Base-by-base conservation (phyloP, 2,888 invertebrate genomes). In the Agriotes lineatus region DNA sequence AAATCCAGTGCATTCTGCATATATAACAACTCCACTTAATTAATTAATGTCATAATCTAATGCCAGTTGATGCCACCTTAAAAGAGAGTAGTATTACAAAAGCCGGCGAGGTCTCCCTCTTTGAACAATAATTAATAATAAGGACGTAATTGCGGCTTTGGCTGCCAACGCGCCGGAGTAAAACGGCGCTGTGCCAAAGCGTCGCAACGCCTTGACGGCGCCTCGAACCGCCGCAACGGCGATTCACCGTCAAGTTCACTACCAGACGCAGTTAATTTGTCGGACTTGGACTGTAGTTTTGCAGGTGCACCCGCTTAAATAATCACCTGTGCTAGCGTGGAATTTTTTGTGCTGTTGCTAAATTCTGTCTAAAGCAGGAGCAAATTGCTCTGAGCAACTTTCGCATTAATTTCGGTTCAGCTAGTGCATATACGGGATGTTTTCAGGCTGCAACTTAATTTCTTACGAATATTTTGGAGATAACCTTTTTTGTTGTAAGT, bases 121-220 rank as follows among this genome's bases (percentile, higher is more conserved):
- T 59, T 37, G 30, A 59, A 59, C 64, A 59, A 59, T 64, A 69
- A 69, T 69, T 69, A 69, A 69, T 69, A 69, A 60, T 69, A 45
- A 60, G 42, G 20, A 37, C 42, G 52, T 69, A 69, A 69, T 69
- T 64, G 59, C 60, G 64, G 63, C 35, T 69, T 63, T 30, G 42
- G 60, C 56, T 64, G 45, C 63, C 60, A 58, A 30, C 18, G 64
- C 25, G 54, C 33, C 42, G 54, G 20, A 12, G 16, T 48, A 48
- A 59, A 33, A 30, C 14, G 3, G 56, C 33, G 44, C 16, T 54
- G 44, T 48, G 48, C 22, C 35, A 20, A 14, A 48, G 20, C 52
- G 68, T 52, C 22, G 45, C 33, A 57, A 61, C 30, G 56, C 19
- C 45, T 25, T 45, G 54, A 45, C 48, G 61, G 33, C 56, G 54